Base-by-base conservation (phyloP, 2,888 invertebrate genomes). In the Protonemura montana region DNA sequence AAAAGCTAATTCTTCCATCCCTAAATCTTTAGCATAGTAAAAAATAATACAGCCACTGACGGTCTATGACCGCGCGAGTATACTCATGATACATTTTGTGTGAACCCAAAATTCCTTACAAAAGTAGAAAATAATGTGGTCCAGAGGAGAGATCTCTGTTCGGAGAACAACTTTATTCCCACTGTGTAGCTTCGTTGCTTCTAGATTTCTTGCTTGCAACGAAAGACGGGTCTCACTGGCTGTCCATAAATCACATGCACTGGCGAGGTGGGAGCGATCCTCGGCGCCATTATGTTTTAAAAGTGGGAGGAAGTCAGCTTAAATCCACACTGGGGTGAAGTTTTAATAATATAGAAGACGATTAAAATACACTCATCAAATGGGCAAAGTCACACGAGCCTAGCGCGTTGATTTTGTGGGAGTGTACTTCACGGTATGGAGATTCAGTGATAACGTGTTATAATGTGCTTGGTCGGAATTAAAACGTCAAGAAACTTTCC, bases 51-150 rank as follows among this genome's bases (percentile, higher is more conserved):
- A 81, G 30, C 2, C 10, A 21, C 16, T 26, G 78, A 78, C 35
- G 35, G 78, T 27, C 28, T 78, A 78, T 78, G 10, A 7, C 59
- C 13, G 27, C 78, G 28, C 10, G 35, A 35, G 35, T 78, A 78
- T 78, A 78, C 28, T 27, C 35, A 35, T 78, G 28, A 28, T 78
- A 59, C 59, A 27, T 26, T 78, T 83, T 83, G 26, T 26, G 42
- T 26, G 82, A 76, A 76, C 59, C 84, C n/a, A 27, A 84, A 84
- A 84, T 84, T 84, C 76, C 84, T 76, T 84, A 84, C 76, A 84
- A 84, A 35, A 84, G 28, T 76, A 84, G 59, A 28, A 84, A 76
- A 84, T 84, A 84, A 84, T 84, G 84, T 84, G 84, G 84, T 84
- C 59, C 26, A 76, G 84, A 59, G 76, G 84, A 76, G 28, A 26